Evolutionary conservation across 2,113 vertebrate genomes (phyloP), one percentile per base, ranked within the genome.

Genomic region (Corythornis cristatus): DNA sequence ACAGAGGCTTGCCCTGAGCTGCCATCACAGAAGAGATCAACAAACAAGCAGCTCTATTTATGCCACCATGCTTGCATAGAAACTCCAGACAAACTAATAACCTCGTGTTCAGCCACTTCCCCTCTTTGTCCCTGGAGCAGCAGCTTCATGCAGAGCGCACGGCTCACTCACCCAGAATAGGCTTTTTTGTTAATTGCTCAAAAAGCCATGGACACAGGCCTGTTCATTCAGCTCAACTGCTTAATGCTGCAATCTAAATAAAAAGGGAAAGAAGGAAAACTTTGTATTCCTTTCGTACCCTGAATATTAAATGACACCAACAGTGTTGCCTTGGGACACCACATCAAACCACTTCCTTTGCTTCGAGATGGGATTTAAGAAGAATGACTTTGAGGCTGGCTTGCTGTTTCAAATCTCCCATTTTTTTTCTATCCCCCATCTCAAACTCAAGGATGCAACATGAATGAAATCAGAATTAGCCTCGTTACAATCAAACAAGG

Each of bases 401-500:
- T 90, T 56, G 72, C 51, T 4, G 4, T 75, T 84, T 73, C 72
- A 50, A 71, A 92, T 78, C 73, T 67, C 48, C 51, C n/a, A 3
- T n/a, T 73, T 80, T 31, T 17, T 6, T 6, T 51, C 20, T 22
- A 15, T 3, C 18, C 18, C 53, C 54, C 76, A 81, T 87, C 74
- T 82, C 79, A 43, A 77, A 85, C 67, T 62, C 4, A 1, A 83
- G 64, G 68, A 75, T 3, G 8, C 45, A 89, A 70, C 80, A 86
- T 33, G 87, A 96, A 93, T 73, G 86, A 93, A 85, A 93, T 76
- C 73, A 84, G 93, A 83, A 90, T 86, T 82, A 94, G 57, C 65
- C 84, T 82, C 1, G 0, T 93, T 83, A 61, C 54, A 73, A 67
- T 73, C 74, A 53, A 83, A 46, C 19, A 28, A 61, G 19, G 16